Percentiles rank a stretch among this genome's conserved stretches.
Conservation (phyloP, 2,888 invertebrate species). For the Diarsia mendica region DNA sequence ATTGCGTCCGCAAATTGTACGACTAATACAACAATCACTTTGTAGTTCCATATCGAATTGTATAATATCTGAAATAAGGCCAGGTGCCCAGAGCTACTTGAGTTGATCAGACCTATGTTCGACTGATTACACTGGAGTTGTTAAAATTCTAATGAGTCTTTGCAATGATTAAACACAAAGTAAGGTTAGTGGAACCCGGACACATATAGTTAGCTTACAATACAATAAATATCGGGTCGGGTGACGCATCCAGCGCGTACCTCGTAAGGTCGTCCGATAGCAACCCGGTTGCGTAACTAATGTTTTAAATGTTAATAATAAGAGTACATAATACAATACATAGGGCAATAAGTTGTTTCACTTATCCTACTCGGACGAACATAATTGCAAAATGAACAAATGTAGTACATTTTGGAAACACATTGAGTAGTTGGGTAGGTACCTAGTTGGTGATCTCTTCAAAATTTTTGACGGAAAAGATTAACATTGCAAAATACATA, state of each 20-base stretch:
- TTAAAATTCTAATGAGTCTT: constrained; percentile 67
- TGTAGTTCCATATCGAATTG: constrained; percentile 34
- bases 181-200: constrained; percentile 78
- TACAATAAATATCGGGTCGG: constrained; percentile 71
- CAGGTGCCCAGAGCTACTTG: constrained; percentile 14
- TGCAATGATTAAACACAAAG: constrained; percentile 77
- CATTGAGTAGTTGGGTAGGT: neutral
- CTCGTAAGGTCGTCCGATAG: constrained; percentile 73
- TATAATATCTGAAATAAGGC: constrained; percentile 37
- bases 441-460: neutral
- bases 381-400: constrained; percentile 30
- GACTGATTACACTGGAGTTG: constrained; percentile 24
- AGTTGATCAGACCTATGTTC: constrained; percentile 15
- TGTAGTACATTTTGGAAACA: neutral
- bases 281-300: constrained; percentile 79
- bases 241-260: constrained; percentile 74
- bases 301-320: constrained; percentile 67
- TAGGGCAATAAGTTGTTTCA: constrained; percentile 38
- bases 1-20: constrained; percentile 48
- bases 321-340: constrained; percentile 33
- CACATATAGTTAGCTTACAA: constrained; percentile 73
- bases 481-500: neutral
- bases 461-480: neutral
- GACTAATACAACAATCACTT: constrained; percentile 52
- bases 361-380: constrained; percentile 15